A percentile compares a stretch with the other conserved stretches of the same genome.
Evolutionary conservation across 2,797 vertebrate genomes (phyloP).

Genomic region (Antrozous pallidus): DNA sequence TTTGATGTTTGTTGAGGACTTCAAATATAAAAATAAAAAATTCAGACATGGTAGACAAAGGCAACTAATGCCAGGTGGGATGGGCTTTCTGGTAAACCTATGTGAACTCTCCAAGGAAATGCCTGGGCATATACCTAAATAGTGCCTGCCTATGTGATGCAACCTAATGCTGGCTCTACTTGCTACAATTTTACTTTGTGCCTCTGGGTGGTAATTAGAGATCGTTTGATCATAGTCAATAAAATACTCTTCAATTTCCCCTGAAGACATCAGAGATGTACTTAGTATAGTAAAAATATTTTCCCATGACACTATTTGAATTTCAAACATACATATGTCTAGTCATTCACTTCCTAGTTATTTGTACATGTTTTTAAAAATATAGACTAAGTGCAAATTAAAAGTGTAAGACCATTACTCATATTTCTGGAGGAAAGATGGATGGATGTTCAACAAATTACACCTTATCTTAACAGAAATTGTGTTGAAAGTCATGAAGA

Average conservation of each 20-base stretch:
- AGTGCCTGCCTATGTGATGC: conserved; percentile 55
- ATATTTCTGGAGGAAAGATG: conserved; percentile 44
- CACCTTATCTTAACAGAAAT: background rate
- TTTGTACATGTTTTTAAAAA: conserved; percentile 47
- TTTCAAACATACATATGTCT: conserved; percentile 64
- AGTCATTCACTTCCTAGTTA: conserved; percentile 64
- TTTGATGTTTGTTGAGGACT: background rate
- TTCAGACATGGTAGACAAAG: background rate
- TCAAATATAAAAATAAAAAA: conserved; percentile 5
- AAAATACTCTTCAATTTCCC: conserved; percentile 79
- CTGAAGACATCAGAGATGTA: conserved; percentile 80
- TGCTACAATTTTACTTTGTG: conserved; percentile 78
- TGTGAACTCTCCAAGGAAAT: conserved; percentile 71
- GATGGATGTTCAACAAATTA: conserved; percentile 51
- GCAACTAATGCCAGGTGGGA: background rate
- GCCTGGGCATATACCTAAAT: conserved; percentile 66
- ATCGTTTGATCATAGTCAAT: conserved; percentile 81
- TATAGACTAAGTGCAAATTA: conserved; percentile 63
- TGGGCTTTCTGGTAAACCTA: conserved; percentile 56
- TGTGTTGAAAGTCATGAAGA: background rate
- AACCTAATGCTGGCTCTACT: conserved; percentile 76
- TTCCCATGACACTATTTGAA: conserved; percentile 78
- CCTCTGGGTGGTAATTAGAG: conserved; percentile 79
- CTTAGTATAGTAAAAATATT: conserved; percentile 75
- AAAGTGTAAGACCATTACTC: conserved; percentile 67